Evolutionary conservation across 2,113 vertebrate genomes (phyloP), one percentile per base, ranked within the genome.

Genomic region (Nibea coibor): DNA sequence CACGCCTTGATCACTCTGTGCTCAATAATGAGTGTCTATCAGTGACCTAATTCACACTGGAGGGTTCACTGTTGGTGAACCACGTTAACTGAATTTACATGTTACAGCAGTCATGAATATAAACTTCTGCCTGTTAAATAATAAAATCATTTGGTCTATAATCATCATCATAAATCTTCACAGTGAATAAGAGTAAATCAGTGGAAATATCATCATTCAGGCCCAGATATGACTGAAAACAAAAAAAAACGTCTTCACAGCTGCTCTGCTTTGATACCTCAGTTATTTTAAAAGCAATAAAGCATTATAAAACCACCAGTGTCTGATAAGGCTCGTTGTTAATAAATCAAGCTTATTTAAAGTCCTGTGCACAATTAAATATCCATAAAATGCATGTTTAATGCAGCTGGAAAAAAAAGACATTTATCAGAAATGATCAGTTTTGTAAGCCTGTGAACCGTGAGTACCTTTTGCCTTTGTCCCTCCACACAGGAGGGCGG

Each of bases 381-480:
- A 58, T 45, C 4, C 3, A 35, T 48, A 20, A 56, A 72, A 12
- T 68, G 10, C 14, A 22, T 12, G 0, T 64, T 26, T 50, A 22
- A 11, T 28, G 9, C 20, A 45, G 45, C 45, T 26, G 56, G 2
- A 26, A 26, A 26, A 61, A 47, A 1, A 28, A 42, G 1, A 17
- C 0, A 22, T 42, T 47, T 24, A 62, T 42, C 26, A 75, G 2
- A 69, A 67, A 24, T 71, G 20, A 76, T 77, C 74, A 35, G 35
- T 90, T 65, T 83, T 88, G 39, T 39, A 78, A 81, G 62, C 20
- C 7, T 64, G 16, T 45, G 57, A 78, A 51, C 71, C 50, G 53
- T 58, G 35, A 22, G 57, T 72, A 68, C 85, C 69, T 84, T 89
- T 92, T 89, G 81, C 91, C 90, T 95, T 94, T 95, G 92, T 93